phyloP scores from a whole-genome alignment of 2,888 invertebrate genomes.

The Brachyopa scutellaris region DNA sequence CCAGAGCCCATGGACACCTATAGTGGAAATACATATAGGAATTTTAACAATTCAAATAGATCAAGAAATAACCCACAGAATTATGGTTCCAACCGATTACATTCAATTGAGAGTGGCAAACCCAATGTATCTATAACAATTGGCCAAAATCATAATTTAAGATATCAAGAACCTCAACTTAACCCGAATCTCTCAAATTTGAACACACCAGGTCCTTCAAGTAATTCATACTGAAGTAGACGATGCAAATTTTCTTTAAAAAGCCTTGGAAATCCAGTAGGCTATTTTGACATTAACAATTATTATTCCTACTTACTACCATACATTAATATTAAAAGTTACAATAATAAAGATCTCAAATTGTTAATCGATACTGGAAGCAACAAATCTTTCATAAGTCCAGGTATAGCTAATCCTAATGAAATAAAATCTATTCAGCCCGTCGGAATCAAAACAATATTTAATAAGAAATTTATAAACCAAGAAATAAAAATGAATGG shows the following conservation, averaged over 20 bases:
- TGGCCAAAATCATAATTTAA: too few relatives aligned
- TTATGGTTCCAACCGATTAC: too few relatives aligned
- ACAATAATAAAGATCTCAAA: too few relatives aligned
- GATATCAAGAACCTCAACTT: too few relatives aligned
- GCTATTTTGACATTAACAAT: conserved; percentile 30
- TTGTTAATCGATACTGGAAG: conserved; percentile 23
- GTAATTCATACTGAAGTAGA: not conserved
- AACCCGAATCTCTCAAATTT: not conserved
- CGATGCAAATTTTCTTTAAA: conserved; percentile 24
- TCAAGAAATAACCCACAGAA: too few relatives aligned
- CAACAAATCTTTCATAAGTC: conserved; percentile 19
- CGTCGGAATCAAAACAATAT: conserved; percentile 17
- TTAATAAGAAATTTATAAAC: conserved; percentile 18
- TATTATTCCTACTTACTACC: conserved; percentile 32
- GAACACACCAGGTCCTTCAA: not conserved
- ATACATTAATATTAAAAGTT: too few relatives aligned
- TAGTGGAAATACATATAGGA: too few relatives aligned
- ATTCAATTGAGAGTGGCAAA: too few relatives aligned
- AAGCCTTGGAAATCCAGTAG: conserved; percentile 15
- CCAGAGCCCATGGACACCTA: too few relatives aligned
- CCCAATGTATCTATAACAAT: too few relatives aligned
- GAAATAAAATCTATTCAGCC: conserved; percentile 20
- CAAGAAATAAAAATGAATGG: conserved; percentile 17
- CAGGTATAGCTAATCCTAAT: not conserved
- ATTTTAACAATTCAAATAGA: too few relatives aligned